phyloP scores from a whole-genome alignment of 2,888 invertebrate species.

The Sphaerolaimus hirsutus region DNA sequence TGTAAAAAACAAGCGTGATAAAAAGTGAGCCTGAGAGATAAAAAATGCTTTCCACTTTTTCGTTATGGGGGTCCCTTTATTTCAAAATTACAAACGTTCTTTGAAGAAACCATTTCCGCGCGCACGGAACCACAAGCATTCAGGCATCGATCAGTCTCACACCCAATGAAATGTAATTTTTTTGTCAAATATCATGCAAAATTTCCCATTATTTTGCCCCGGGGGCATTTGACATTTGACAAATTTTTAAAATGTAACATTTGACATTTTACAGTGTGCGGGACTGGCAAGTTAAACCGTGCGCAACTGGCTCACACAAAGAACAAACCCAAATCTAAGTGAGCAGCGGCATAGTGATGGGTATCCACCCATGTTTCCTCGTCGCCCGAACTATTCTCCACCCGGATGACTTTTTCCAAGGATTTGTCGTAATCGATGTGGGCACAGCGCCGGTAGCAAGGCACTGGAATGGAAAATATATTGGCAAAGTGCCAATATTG shows the following conservation, averaged over 20 bases:
- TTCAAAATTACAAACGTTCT: too few relatives aligned
- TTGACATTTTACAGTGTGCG: background rate
- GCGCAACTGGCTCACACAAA: background rate
- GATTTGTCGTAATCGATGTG: slow-evolving; percentile 72
- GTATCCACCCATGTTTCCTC: slow-evolving; percentile 66
- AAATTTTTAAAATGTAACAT: too few relatives aligned
- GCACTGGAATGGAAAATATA: slow-evolving; percentile 36
- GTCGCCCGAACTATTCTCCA: slow-evolving; percentile 2
- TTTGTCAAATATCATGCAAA: too few relatives aligned
- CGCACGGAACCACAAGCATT: too few relatives aligned
- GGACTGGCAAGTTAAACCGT: background rate
- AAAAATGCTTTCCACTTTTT: too few relatives aligned
- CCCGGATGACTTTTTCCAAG: slow-evolving; percentile 54
- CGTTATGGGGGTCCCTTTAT: too few relatives aligned
- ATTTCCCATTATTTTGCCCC: too few relatives aligned
- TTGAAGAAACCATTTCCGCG: too few relatives aligned
- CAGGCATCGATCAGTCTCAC: too few relatives aligned
- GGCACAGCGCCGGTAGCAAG: slow-evolving; percentile 79
- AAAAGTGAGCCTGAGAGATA: background rate
- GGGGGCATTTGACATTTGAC: too few relatives aligned
- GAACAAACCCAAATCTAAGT: background rate
- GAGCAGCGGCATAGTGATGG: slow-evolving; percentile 42
- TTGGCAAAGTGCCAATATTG: background rate
- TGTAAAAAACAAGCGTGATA: background rate
- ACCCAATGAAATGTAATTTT: too few relatives aligned